phyloP scores from a whole-genome alignment of 2,113 vertebrate species.

The Elaphurus davidianus region DNA sequence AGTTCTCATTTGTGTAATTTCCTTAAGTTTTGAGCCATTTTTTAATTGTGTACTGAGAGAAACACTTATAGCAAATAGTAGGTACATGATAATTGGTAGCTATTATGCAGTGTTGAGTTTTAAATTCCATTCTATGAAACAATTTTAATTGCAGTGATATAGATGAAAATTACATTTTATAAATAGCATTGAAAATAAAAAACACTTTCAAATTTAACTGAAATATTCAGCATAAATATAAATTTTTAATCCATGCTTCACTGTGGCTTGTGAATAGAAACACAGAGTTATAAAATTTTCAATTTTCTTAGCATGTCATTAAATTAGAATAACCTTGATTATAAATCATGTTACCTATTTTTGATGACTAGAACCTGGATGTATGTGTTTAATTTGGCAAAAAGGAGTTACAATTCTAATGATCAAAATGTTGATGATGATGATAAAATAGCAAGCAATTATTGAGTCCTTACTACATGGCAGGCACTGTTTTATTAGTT shows the following conservation, averaged over 20 bases:
- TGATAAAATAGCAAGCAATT: neutral
- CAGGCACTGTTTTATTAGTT: neutral
- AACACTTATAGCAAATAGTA: neutral
- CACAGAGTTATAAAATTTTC: conserved; percentile 11
- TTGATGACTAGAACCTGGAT: neutral
- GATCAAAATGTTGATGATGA: neutral
- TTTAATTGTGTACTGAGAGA: neutral
- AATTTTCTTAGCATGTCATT: neutral
- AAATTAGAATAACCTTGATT: neutral
- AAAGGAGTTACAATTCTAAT: neutral
- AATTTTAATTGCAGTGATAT: neutral
- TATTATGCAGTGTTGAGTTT: neutral
- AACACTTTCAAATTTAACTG: neutral
- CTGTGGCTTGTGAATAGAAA: neutral
- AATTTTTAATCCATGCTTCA: neutral
- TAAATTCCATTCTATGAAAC: neutral
- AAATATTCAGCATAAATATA: neutral
- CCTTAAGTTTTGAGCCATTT: neutral
- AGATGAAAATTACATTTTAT: conserved; percentile 13
- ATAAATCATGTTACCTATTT: neutral
- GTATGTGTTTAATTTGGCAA: neutral
- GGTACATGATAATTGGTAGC: neutral
- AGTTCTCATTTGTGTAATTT: neutral
- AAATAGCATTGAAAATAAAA: neutral
- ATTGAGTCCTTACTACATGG: neutral